These are phyloP conservation scores for Myathropa florea DNA, from an alignment of 2,888 invertebrate genomes.

Conservation along the genomic window DNA sequence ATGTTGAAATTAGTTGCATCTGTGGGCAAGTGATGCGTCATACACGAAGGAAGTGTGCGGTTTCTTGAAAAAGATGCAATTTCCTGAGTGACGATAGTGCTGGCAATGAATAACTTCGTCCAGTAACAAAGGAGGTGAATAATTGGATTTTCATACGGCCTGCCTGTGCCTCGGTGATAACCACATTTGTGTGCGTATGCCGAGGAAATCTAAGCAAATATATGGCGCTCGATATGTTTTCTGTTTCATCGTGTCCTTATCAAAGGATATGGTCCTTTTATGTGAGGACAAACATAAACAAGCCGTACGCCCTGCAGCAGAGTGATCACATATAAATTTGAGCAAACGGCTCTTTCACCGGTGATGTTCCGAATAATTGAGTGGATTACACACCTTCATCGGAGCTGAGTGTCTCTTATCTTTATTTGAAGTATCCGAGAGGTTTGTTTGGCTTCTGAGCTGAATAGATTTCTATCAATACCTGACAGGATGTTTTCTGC, in stretches of 20 bases:
- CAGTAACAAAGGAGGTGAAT: slow-evolving; percentile 29
- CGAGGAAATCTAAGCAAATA: not conserved
- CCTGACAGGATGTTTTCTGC: no score
- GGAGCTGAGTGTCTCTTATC: not conserved
- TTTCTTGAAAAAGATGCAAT: slow-evolving; percentile 29
- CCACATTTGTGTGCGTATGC: not conserved
- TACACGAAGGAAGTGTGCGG: not conserved
- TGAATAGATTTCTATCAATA: not conserved
- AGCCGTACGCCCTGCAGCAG: no score
- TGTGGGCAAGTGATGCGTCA: slow-evolving; percentile 2
- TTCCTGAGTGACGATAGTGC: slow-evolving; percentile 6
- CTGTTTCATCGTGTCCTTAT: not conserved
- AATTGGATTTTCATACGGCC: slow-evolving; percentile 40
- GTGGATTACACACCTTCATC: not conserved
- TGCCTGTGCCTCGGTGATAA: not conserved
- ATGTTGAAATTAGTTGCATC: not conserved
- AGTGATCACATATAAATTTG: not conserved
- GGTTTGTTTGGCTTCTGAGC: not conserved
- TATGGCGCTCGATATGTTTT: not conserved
- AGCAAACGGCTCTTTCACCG: not conserved
- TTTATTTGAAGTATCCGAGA: not conserved
- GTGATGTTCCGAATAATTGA: not conserved
- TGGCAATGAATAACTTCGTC: not conserved
- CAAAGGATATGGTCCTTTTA: not conserved
- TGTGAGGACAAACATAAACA: not conserved